Conservation (phyloP, 2,797 vertebrate genomes). For the Cottoperca gobio region DNA sequence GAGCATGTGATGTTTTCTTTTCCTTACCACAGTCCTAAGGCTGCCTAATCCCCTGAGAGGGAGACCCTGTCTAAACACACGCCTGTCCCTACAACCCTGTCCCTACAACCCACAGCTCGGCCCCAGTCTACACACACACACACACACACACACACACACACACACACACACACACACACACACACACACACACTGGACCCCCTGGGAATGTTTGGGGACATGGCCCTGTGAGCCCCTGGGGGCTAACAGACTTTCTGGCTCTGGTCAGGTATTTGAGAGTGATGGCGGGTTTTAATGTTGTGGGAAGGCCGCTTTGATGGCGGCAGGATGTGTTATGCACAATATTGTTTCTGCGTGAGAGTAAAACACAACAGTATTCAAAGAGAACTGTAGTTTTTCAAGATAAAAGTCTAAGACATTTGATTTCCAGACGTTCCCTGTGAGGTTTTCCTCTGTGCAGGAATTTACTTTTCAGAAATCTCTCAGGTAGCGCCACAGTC, state of each 20-base stretch:
- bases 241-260: conserved; percentile 72
- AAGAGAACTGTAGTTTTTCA: conserved; percentile 4
- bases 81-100: conserved; percentile 59
- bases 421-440: not conserved
- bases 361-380: conserved; percentile 2
- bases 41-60: conserved; percentile 81
- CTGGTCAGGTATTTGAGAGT: conserved; percentile 76
- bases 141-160: conserved; percentile 1
- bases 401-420: not conserved
- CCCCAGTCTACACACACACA: conserved; percentile 54
- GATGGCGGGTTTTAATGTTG: conserved; percentile 46
- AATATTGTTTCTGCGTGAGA: conserved; percentile 26
- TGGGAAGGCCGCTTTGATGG: conserved; percentile 53
- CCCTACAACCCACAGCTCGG: conserved; percentile 54
- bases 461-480: conserved; percentile 37
- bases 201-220: conserved; percentile 83
- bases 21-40: conserved; percentile 76
- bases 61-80: conserved; percentile 81
- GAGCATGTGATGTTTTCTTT: conserved; percentile 84
- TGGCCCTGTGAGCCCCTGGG: conserved; percentile 68
- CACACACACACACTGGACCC: conserved; percentile 50
- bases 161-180: conserved; percentile 26
- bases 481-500: conserved; percentile 28
- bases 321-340: conserved; percentile 31
- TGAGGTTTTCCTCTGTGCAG: not conserved